These are phyloP conservation scores for Plecotus auritus DNA, from an alignment of 2,113 vertebrate species.

Conservation along the genomic window DNA sequence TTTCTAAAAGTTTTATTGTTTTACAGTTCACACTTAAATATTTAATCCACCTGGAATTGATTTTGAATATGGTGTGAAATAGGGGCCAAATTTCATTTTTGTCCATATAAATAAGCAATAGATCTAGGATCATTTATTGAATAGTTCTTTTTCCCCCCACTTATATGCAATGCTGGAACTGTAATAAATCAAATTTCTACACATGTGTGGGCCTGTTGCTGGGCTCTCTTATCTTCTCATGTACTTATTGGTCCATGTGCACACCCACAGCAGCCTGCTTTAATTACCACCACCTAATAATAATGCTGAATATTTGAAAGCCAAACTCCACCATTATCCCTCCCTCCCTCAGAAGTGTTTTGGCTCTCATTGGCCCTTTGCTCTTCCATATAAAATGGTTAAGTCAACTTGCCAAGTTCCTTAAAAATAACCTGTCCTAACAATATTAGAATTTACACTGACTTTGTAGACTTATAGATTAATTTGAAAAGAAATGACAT, in stretches of 20 bases:
- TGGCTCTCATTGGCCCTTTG: not conserved
- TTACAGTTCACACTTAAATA: not conserved
- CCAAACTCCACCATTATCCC: not conserved
- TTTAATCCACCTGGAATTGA: not conserved
- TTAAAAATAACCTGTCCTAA: not conserved
- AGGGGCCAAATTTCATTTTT: not conserved
- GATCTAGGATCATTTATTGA: not conserved
- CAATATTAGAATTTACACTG: not conserved
- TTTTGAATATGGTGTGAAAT: not conserved
- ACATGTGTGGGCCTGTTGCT: not conserved
- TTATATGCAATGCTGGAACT: not conserved
- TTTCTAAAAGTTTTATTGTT: not conserved
- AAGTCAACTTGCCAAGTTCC: not conserved
- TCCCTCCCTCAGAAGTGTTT: not conserved
- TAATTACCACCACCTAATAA: not conserved
- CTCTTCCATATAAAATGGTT: not conserved
- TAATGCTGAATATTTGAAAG: not conserved
- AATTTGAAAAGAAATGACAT: constrained; percentile 22
- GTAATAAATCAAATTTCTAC: not conserved
- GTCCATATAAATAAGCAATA: not conserved
- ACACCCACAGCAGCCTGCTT: not conserved
- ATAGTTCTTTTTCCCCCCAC: not conserved
- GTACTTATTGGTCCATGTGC: not conserved
- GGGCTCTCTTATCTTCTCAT: not conserved
- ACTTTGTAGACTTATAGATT: not conserved